A percentile compares a stretch with the other conserved stretches of the same genome.
Conservation (phyloP, 2,797 vertebrate genomes). For the Cryptoblepharus egeriae region DNA sequence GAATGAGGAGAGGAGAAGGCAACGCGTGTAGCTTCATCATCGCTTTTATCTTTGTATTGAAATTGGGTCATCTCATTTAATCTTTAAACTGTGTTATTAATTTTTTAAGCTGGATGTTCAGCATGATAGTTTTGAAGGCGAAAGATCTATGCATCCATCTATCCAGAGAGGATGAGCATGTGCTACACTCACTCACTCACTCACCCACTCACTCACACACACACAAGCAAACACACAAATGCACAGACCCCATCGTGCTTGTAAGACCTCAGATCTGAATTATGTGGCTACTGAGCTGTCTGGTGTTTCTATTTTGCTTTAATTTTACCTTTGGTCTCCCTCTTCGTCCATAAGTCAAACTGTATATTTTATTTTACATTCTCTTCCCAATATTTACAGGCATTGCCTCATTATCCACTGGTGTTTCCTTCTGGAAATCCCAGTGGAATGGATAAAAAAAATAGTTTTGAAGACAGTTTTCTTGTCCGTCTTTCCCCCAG, state of each 20-base stretch:
- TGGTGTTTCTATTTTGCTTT: neutral
- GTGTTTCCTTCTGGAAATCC: no score
- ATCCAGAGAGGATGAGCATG: neutral
- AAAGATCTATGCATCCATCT: neutral
- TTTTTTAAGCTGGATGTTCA: neutral
- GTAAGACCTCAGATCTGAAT: neutral
- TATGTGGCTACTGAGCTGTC: neutral
- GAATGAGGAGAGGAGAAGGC: neutral
- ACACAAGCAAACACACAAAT: neutral
- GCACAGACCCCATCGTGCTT: no score
- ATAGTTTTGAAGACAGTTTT: no score
- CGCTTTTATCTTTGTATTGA: neutral
- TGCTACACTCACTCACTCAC: no score
- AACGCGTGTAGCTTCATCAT: neutral
- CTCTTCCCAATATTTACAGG: no score
- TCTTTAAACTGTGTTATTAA: neutral
- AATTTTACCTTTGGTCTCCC: no score
- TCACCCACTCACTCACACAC: neutral
- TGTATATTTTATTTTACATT: no score
- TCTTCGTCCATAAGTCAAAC: no score
- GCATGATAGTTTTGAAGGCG: no score
- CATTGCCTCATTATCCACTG: no score
- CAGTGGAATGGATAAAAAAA: no score
- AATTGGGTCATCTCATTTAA: neutral
- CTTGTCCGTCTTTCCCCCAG: no score